Base-by-base conservation (phyloP, 2,888 invertebrate genomes). In the Linyphia triangularis region DNA sequence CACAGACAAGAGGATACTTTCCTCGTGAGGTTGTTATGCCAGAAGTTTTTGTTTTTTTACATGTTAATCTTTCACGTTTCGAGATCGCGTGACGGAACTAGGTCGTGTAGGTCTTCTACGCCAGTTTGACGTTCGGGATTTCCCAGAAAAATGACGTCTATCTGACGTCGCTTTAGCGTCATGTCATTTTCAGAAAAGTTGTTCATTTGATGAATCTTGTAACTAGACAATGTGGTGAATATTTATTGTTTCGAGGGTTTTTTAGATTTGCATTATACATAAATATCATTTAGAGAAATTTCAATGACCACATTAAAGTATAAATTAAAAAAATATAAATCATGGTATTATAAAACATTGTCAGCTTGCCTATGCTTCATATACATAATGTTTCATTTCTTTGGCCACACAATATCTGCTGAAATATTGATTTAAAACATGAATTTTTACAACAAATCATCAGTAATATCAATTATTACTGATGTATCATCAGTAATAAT, bases 41-140 rank as follows among this genome's bases (percentile, higher is more conserved):
- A 3, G 16, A 40, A 40, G n/a, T n/a, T n/a, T n/a, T n/a, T n/a
- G n/a, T n/a, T n/a, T n/a, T 40, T 40, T 16, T 40, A 9, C 9
- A 3, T 16, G n/a, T n/a, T n/a, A n/a, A 51, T 51, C n/a, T 51
- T 13, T 61, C 70, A 43, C 43, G 40, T 70, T 70, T 70, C 70
- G 13, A 2, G 22, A 70, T 70, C 70, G 70, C 70, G 70, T 70
- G 70, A 40, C 70, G 13, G 51, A 51, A 51, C n/a, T 51, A n/a
- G 51, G 51, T 51, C n/a, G 51, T 5, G 51, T 5, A 51, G n/a
- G 51, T 51, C 16, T 51, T n/a, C n/a, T 51, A 5, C 51, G 51
- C 13, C n/a, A 13, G 13, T 40, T n/a, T 51, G 16, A 51, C 51
- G n/a, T 51, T 51, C n/a, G 51, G 51, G 13, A 51, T 13, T 16